Percentiles rank a stretch among this genome's conserved stretches.
Evolutionary conservation across 2,888 invertebrate species (phyloP).

Genomic region (Oxyteleia sp.): DNA sequence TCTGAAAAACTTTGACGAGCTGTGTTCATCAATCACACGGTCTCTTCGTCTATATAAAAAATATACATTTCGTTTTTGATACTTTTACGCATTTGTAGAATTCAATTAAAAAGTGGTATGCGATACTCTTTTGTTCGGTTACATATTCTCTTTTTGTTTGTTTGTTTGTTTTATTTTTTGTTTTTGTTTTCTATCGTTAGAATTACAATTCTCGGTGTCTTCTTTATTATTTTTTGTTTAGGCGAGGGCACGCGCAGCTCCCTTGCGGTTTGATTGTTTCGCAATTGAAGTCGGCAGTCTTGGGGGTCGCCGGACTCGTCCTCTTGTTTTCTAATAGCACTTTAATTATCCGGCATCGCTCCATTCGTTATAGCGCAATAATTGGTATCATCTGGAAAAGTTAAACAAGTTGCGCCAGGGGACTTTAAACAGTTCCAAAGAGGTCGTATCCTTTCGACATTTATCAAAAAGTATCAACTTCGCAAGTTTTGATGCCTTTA

Average conservation of each 20-base stretch:
- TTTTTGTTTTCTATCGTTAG: slow-evolving; percentile 34
- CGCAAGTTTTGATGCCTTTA: slow-evolving; percentile 35
- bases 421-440: slow-evolving; percentile 37
- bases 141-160: too few species aligned
- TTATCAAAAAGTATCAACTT: slow-evolving; percentile 37
- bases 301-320: too few species aligned
- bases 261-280: slow-evolving; percentile 45
- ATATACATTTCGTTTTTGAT: slow-evolving; percentile 74
- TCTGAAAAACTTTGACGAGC: too few species aligned
- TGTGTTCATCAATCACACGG: slow-evolving; percentile 74
- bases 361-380: too few species aligned
- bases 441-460: slow-evolving; percentile 34
- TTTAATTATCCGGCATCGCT: too few species aligned
- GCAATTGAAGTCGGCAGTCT: too few species aligned
- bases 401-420: slow-evolving; percentile 16
- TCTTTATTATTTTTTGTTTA: too few species aligned
- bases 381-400: too few species aligned
- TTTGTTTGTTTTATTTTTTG: too few species aligned
- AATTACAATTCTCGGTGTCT: slow-evolving; percentile 59
- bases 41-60: slow-evolving; percentile 74
- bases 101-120: slow-evolving; percentile 72
- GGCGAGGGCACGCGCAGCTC: background rate
- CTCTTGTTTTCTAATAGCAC: too few species aligned
- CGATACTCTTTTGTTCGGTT: slow-evolving; percentile 64
- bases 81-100: slow-evolving; percentile 71